phyloP scores from a whole-genome alignment of 2,113 vertebrate species.

The Lamprologus speciosus region DNA sequence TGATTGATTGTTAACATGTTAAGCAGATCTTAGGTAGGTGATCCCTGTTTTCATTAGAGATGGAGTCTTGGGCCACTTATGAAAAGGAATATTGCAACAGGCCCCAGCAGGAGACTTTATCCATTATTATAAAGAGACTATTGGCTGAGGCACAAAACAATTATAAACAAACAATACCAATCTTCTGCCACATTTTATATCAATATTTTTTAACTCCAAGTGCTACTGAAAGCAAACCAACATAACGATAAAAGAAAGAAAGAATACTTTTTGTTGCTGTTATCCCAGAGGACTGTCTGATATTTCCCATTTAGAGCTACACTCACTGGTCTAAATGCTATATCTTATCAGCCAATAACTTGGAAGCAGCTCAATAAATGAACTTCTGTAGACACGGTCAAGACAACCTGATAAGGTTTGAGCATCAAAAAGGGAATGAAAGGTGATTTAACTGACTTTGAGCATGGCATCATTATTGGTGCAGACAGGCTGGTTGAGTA shows the following conservation, averaged over 20 bases:
- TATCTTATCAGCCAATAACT: not conserved
- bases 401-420: not conserved
- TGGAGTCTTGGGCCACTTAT: not conserved
- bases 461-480: not conserved
- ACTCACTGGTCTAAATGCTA: not conserved
- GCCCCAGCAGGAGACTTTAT: not conserved
- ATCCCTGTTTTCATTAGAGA: constrained; percentile 6
- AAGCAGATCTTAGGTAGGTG: not conserved
- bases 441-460: not conserved
- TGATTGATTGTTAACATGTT: not conserved
- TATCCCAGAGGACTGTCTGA: not conserved
- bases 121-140: not conserved
- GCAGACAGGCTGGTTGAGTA: not conserved
- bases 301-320: not conserved
- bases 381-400: not conserved
- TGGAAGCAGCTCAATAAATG: not conserved
- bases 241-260: not conserved
- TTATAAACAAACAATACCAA: not conserved
- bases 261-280: not conserved
- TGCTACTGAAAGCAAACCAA: not conserved
- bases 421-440: not conserved
- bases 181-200: not conserved
- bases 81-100: not conserved
- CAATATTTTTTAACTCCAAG: not conserved
- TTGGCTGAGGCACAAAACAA: not conserved